Conservation (phyloP, 2,113 vertebrate species). For the Pelvicachromis taeniatus region DNA sequence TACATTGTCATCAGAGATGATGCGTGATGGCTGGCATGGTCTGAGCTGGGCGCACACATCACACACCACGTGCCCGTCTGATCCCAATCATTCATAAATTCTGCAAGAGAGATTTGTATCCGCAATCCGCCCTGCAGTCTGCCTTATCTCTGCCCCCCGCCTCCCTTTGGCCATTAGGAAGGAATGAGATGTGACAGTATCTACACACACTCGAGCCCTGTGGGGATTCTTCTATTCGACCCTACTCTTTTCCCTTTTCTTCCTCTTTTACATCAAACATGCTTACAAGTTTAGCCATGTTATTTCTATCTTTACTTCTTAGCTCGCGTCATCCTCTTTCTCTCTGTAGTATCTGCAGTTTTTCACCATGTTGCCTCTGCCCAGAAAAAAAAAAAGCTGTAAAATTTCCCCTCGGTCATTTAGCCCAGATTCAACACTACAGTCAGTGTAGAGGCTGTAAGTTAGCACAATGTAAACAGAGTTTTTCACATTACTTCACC, state of each 20-base stretch:
- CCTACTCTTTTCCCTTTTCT: not conserved
- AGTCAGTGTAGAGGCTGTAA: constrained; percentile 36
- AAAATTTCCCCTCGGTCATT: constrained; percentile 53
- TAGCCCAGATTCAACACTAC: constrained; percentile 44
- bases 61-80: constrained; percentile 50
- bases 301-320: not conserved
- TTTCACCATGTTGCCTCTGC: constrained; percentile 7
- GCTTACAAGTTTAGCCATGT: not conserved
- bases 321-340: not conserved
- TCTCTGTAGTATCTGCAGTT: not conserved
- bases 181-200: constrained; percentile 29
- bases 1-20: not conserved
- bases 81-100: constrained; percentile 76
- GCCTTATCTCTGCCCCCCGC: constrained; percentile 32
- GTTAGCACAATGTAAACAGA: constrained; percentile 71
- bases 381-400: constrained; percentile 24
- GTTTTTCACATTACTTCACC: constrained; percentile 74
- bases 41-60: constrained; percentile 23
- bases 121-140: constrained; percentile 24
- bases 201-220: not conserved
- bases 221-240: not conserved
- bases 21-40: constrained; percentile 9
- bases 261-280: not conserved
- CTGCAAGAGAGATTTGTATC: constrained; percentile 50
- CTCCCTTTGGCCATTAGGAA: constrained; percentile 31